phyloP scores from a whole-genome alignment of 2,888 invertebrate genomes.

The Limnephilus rhombicus region DNA sequence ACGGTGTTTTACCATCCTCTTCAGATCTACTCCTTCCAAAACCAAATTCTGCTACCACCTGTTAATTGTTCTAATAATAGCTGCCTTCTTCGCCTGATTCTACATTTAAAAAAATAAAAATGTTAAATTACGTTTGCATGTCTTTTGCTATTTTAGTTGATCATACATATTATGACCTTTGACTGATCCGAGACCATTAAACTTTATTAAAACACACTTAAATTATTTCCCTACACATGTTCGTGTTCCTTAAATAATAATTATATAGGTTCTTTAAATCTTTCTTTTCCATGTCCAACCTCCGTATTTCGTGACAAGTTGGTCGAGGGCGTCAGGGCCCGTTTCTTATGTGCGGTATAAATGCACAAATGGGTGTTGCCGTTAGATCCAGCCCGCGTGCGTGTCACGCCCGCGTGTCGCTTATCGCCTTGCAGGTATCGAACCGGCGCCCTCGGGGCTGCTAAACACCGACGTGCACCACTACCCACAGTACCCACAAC shows the following conservation, averaged over 20 bases:
- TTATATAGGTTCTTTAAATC: background rate
- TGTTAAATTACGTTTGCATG: background rate
- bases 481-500: background rate
- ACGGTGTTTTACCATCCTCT: no score
- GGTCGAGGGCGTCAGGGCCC: background rate
- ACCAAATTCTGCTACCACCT: background rate
- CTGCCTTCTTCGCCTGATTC: background rate
- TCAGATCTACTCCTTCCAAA: background rate
- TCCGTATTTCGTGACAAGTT: slow-evolving; percentile 42
- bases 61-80: background rate
- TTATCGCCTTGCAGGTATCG: slow-evolving; percentile 45
- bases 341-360: slow-evolving; percentile 5
- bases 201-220: background rate
- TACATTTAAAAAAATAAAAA: background rate
- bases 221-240: background rate
- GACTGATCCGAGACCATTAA: background rate
- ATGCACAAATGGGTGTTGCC: slow-evolving; percentile 38
- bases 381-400: slow-evolving; percentile 9
- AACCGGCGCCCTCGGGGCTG: slow-evolving; percentile 38
- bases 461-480: slow-evolving; percentile 13
- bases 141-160: background rate
- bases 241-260: background rate
- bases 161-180: background rate
- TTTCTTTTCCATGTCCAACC: slow-evolving; percentile 9
- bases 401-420: slow-evolving; percentile 40